Evolutionary conservation across 1,140 invertebrate genomes (phyloP), one percentile per base, ranked within the genome.

Genomic region (Scaptomyza graminum): DNA sequence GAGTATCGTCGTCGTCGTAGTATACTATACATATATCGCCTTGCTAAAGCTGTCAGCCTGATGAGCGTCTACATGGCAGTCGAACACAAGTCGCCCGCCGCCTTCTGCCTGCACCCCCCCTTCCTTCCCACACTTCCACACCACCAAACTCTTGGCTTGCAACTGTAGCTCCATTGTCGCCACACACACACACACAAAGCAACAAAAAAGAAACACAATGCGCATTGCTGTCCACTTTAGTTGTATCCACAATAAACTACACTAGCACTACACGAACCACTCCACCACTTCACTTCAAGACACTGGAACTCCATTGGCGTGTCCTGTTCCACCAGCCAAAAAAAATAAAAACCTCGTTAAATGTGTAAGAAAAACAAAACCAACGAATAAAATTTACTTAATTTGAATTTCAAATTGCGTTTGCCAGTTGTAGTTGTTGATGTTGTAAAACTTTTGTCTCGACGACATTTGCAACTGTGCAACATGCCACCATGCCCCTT

Each of bases 381-480:
- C 12, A 34, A 37, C n/a, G n/a, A 44, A 54, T 39, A 60, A 61
- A 61, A n/a, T 31, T 6, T 34, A 54, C 47, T 15, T 69, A 82
- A 87, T 87, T 87, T 87, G 83, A 87, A 87, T 47, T 87, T 87
- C 75, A 88, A 87, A 87, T 57, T 87, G 82, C 60, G 74, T 72
- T 82, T 70, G 55, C 57, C 54, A 60, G 54, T 66, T 61, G 62
- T 51, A 46, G 41, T 44, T 54, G 76, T 61, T 76, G 60, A 44
- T 47, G 55, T 37, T 69, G 62, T 52, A 15, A 34, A 59, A 52
- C 62, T 52, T 51, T 51, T 71, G 62, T 66, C 54, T 67, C 41
- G 69, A 67, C 41, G 69, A 67, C 63, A 72, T 72, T 67, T 60
- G 69, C 69, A 72, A 60, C 69, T 54, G 63, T 67, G 69, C 69